phyloP scores from a whole-genome alignment of 2,797 vertebrate genomes.

The Spheniscus humboldti region DNA sequence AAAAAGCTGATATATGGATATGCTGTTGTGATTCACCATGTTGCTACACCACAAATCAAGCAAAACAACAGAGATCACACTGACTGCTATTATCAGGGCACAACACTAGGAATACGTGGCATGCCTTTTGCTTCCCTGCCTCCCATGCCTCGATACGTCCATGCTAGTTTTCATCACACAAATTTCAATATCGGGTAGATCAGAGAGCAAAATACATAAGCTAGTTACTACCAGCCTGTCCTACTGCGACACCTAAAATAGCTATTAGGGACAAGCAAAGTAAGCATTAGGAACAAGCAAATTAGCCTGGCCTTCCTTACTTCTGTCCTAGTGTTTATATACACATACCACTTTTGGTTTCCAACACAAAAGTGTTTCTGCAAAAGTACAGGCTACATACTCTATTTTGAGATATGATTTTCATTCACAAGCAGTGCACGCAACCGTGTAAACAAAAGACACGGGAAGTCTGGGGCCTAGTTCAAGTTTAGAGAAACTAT shows the following conservation, averaged over 20 bases:
- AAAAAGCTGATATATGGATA: neutral
- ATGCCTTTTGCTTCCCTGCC: neutral
- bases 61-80: neutral
- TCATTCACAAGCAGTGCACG: neutral
- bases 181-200: neutral
- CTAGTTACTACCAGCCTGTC: neutral
- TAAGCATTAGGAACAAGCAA: neutral
- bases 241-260: neutral
- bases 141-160: neutral
- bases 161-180: neutral
- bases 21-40: neutral
- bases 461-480: neutral
- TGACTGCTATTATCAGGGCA: neutral
- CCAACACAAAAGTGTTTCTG: neutral
- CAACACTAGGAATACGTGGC: accelerated
- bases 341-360: accelerated
- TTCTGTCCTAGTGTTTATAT: accelerated
- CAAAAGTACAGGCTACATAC: neutral
- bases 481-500: neutral
- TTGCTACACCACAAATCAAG: neutral
- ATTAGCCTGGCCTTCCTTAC: neutral
- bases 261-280: neutral
- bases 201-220: neutral
- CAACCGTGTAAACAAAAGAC: neutral
- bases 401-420: neutral